Conservation (phyloP, 2,113 vertebrate genomes). For the Choloepus hoffmanni region DNA sequence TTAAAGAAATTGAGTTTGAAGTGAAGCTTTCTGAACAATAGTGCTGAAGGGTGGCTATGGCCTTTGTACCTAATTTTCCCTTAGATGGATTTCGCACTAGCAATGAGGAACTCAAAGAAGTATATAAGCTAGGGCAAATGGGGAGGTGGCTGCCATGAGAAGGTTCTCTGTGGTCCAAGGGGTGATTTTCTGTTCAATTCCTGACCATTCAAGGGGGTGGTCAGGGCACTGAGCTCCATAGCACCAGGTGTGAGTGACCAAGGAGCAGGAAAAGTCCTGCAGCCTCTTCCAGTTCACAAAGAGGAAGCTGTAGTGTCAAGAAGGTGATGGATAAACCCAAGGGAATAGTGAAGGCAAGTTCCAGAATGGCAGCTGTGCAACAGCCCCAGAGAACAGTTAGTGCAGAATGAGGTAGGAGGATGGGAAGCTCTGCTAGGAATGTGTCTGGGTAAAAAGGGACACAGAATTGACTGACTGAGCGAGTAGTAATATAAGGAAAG, state of each 20-base stretch:
- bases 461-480: not conserved
- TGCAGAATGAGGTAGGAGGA: not conserved
- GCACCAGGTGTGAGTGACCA: not conserved
- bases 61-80: not conserved
- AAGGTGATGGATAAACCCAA: too few species aligned
- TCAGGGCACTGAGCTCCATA: fast-evolving
- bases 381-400: not conserved
- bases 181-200: not conserved
- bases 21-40: constrained; percentile 23
- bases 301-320: not conserved
- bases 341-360: not conserved
- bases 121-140: not conserved
- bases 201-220: not conserved
- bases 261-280: not conserved
- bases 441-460: not conserved
- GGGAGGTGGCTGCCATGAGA: not conserved
- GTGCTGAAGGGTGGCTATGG: not conserved
- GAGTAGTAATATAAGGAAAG: not conserved
- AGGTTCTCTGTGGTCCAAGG: not conserved
- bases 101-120: not conserved
- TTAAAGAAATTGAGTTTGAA: constrained; percentile 23
- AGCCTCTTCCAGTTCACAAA: not conserved
- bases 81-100: not conserved
- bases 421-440: not conserved
- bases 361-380: not conserved